These are phyloP conservation scores for Heliothis subflexa DNA, from an alignment of 1,140 invertebrate genomes.

Conservation along the genomic window DNA sequence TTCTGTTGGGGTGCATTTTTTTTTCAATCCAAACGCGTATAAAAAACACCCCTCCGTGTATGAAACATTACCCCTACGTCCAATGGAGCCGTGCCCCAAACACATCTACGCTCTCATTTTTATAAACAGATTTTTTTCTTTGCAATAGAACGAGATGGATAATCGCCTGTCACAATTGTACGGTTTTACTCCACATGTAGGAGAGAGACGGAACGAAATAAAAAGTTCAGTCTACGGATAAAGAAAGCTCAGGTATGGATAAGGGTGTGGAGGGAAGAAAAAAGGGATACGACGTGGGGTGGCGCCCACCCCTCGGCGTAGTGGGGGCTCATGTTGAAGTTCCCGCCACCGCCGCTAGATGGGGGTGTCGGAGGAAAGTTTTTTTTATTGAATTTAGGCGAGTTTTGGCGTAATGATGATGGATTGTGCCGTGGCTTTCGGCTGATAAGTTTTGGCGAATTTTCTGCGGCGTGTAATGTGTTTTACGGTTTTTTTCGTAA, in stretches of 20 bases:
- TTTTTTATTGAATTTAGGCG: constrained; percentile 84
- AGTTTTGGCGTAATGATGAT: constrained; percentile 85
- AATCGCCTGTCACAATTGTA: constrained; percentile 56
- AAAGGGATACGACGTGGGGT: constrained; percentile 82
- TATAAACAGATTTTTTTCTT: constrained; percentile 84
- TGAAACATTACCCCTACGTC: constrained; percentile 84
- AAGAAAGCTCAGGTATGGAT: constrained; percentile 85
- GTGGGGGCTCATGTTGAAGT: constrained; percentile 61
- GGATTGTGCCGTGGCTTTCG: constrained; percentile 81
- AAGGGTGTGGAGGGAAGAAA: constrained; percentile 84
- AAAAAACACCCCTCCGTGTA: constrained; percentile 82
- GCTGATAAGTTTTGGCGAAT: constrained; percentile 82
- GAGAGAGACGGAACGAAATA: constrained; percentile 76
- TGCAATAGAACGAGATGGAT: constrained; percentile 63
- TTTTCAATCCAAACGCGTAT: constrained; percentile 77
- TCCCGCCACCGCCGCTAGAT: constrained; percentile 76
- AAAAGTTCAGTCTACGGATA: constrained; percentile 81
- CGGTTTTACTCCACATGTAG: constrained; percentile 41
- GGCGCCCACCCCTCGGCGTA: constrained; percentile 65
- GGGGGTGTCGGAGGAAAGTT: constrained; percentile 77
- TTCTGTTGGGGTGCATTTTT: constrained; percentile 78
- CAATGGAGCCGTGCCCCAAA: constrained; percentile 76
- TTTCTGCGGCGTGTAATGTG: constrained; percentile 79
- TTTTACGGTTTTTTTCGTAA: constrained; percentile 73
- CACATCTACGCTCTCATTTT: constrained; percentile 77